phyloP scores from a whole-genome alignment of 2,797 vertebrate genomes.

The Sorex maritimensis region DNA sequence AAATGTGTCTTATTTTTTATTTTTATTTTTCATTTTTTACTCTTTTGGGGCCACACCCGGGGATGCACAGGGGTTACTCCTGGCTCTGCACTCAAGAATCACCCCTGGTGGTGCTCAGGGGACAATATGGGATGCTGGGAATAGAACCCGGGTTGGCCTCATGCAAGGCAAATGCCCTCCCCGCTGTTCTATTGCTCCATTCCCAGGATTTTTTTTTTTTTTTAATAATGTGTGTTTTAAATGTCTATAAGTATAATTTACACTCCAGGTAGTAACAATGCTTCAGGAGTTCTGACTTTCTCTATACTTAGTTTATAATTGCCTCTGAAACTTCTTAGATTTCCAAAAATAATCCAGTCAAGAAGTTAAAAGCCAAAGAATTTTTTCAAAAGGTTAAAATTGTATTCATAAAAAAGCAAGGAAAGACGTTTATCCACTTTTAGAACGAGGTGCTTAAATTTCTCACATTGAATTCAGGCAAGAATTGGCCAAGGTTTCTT shows the following conservation, averaged over 20 bases:
- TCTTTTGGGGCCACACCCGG: too few relatives aligned
- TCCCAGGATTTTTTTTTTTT: too few relatives aligned
- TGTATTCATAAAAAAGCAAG: conserved; percentile 9
- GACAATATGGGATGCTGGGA: too few relatives aligned
- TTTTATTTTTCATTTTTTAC: too few relatives aligned
- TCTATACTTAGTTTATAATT: conserved; percentile 35
- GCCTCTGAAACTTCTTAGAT: conserved; percentile 34
- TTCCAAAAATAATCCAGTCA: conserved; percentile 52
- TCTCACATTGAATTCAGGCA: background rate
- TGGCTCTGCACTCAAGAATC: too few relatives aligned
- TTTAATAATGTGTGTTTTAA: background rate
- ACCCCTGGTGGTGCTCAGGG: too few relatives aligned
- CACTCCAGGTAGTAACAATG: background rate
- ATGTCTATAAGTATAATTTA: conserved; percentile 21
- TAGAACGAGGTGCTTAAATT: background rate
- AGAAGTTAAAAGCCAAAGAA: conserved; percentile 47
- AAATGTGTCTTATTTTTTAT: background rate
- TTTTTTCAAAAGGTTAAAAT: background rate
- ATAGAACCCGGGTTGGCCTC: too few relatives aligned
- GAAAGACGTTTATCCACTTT: background rate
- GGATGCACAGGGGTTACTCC: too few relatives aligned
- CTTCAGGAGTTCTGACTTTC: background rate
- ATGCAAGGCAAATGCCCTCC: too few relatives aligned
- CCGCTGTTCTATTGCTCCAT: too few relatives aligned
- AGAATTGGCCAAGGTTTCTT: fast-evolving